Conservation (phyloP, 2,888 invertebrate species). For the Archaeoteleia sp. region DNA sequence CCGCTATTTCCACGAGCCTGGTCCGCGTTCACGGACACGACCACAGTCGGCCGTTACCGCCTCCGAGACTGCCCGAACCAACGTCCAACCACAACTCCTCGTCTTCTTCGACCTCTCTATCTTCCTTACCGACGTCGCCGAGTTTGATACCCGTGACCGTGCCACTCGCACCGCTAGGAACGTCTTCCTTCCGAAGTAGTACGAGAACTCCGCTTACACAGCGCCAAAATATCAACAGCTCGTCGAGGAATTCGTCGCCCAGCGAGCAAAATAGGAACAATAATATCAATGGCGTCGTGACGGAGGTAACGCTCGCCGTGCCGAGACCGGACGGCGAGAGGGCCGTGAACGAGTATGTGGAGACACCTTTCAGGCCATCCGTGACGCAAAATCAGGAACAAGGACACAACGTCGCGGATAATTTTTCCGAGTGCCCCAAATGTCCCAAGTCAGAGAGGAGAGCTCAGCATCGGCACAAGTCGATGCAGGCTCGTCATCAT, state of each 20-base stretch:
- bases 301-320: conserved; percentile 78
- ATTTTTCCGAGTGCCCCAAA: conserved; percentile 71
- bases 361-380: conserved; percentile 83
- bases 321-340: conserved; percentile 92
- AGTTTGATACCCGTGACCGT: conserved; percentile 77
- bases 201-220: conserved; percentile 30
- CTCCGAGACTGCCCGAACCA: conserved; percentile 63
- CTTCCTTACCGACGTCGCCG: conserved; percentile 56
- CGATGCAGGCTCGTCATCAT: conserved; percentile 45
- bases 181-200: conserved; percentile 65
- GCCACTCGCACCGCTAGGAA: conserved; percentile 76
- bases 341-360: conserved; percentile 94
- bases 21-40: conserved; percentile 66
- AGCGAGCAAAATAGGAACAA: conserved; percentile 46
- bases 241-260: conserved; percentile 63
- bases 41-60: conserved; percentile 70
- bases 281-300: conserved; percentile 55
- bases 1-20: conserved; percentile 45
- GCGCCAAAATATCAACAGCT: conserved; percentile 43
- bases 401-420: conserved; percentile 50
- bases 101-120: conserved; percentile 62
- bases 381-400: conserved; percentile 50
- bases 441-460: conserved; percentile 54
- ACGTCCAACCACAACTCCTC: conserved; percentile 13
- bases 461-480: conserved; percentile 50